A percentile compares a stretch with the other conserved stretches of the same genome.
These are phyloP conservation scores for Anoplolepis gracilipes DNA, from an alignment of 1,140 invertebrate species.

Conservation along the genomic window DNA sequence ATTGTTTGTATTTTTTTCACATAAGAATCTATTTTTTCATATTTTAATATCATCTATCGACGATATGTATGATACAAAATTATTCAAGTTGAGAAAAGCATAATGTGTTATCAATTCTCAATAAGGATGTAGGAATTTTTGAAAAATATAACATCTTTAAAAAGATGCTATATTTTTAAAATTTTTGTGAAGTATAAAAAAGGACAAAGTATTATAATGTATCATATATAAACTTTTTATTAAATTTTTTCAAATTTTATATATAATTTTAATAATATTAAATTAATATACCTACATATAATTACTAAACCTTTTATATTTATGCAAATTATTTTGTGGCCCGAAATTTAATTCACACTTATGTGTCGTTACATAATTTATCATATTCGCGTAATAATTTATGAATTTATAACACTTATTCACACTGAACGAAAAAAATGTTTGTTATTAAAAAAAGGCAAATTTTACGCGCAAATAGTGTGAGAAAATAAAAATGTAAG, in stretches of 20 bases:
- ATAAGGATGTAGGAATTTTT: no score
- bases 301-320: neutral
- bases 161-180: neutral
- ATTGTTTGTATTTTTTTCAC: neutral
- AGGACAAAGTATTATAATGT: neutral
- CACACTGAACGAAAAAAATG: neutral
- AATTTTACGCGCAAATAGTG: neutral
- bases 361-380: constrained; percentile 4
- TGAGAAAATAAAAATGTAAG: neutral
- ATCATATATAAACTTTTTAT: neutral
- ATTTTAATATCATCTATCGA: neutral
- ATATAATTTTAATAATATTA: no score
- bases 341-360: neutral
- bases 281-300: no score
- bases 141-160: neutral
- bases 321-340: neutral
- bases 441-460: neutral
- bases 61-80: neutral
- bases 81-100: neutral
- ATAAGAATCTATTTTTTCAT: neutral
- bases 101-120: neutral
- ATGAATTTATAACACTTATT: neutral
- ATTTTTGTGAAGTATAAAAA: neutral
- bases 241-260: neutral
- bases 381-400: neutral